Percentiles rank a stretch among this genome's conserved stretches.
Evolutionary conservation across 2,888 invertebrate genomes (phyloP).

Genomic region (Eremobia ochroleuca): DNA sequence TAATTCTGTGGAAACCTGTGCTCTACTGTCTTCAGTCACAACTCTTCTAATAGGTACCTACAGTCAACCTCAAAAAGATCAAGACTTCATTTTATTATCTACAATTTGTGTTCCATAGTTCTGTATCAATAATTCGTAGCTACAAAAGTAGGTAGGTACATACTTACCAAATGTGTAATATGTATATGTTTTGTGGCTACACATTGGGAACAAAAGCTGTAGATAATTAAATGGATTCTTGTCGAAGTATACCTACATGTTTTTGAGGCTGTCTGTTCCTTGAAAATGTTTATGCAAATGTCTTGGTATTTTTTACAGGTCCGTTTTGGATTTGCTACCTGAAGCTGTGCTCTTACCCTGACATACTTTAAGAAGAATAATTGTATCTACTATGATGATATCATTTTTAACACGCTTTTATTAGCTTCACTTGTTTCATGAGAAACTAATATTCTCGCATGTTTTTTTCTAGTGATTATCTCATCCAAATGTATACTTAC

Average conservation of each 20-base stretch:
- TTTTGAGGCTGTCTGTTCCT: not conserved
- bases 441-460: not conserved
- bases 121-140: no score
- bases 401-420: not conserved
- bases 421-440: not conserved
- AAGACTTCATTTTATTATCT: not conserved
- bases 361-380: not conserved
- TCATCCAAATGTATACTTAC: not conserved
- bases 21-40: not conserved
- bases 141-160: no score
- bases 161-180: not conserved
- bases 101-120: not conserved
- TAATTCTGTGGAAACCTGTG: conserved; percentile 1
- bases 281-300: not conserved
- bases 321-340: not conserved
- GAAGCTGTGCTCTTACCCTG: conserved; percentile 5
- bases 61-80: not conserved
- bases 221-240: not conserved
- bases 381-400: not conserved
- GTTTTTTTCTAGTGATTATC: not conserved
- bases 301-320: conserved; percentile 6
- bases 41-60: not conserved
- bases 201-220: not conserved
- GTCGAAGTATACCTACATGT: not conserved
- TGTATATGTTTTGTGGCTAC: not conserved